Evolutionary conservation across 2,113 vertebrate species (phyloP), one percentile per base, ranked within the genome.

Genomic region (Pelecanus crispus): DNA sequence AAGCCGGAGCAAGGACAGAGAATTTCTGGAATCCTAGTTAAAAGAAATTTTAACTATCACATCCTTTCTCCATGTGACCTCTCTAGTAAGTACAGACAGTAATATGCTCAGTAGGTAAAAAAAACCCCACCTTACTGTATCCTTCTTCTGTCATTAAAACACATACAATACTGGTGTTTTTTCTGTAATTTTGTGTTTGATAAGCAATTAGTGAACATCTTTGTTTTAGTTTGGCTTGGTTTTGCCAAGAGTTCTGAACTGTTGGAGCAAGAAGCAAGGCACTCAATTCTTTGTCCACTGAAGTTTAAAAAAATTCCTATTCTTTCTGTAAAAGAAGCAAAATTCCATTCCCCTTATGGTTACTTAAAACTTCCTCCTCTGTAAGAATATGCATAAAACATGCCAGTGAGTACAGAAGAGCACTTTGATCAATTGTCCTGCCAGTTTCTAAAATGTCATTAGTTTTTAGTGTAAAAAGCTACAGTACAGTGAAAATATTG

Each of bases 11-110:
- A 99, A 97, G 99, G 98, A 81, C 99, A 99, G 95, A 98, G 99
- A 50, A 99, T 99, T 86, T 99, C 99, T 18, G 99, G 99, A 74
- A 99, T 99, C 93, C 98, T 99, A 15, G 99, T 99, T 88, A 99
- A 99, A 84, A 98, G 99, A 80, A 99, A 99, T 98, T 99, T 99
- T 96, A 99, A 99, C 96, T 99, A 99, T 93, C 99, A 99, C 96
- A 99, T 99, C 87, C 99, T 99, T 95, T 98, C 99, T 67, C 99
- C 99, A 1, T 99, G 99, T 58, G 99, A 99, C 94, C 98, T 99
- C 36, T 99, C 99, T 63, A 99, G 99, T 99, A 92, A 99, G 99
- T 97, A 94, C 38, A 89, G 42, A 34, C 36, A 42, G 36, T 40
- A 26, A 53, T 38, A 9, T 86, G 32, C 82, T 84, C 36, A 75